A percentile compares a stretch with the other conserved stretches of the same genome.
phyloP scores from a whole-genome alignment of 2,888 invertebrate genomes.

The Zonitis immaculata region DNA sequence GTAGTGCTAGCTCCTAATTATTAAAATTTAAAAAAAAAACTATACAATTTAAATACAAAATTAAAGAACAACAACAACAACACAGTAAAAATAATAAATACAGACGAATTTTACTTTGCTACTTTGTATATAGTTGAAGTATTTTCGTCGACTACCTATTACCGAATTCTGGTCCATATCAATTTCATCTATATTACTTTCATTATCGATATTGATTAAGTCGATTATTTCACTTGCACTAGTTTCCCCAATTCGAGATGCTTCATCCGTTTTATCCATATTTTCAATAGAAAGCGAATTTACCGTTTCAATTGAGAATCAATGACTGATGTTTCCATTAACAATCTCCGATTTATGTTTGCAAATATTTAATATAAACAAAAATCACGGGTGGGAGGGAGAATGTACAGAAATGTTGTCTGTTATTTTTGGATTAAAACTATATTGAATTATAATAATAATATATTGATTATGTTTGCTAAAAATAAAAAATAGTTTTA shows the following conservation, averaged over 20 bases:
- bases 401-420: not conserved
- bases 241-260: slow-evolving; percentile 13
- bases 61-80: not conserved
- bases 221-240: slow-evolving; percentile 28
- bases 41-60: not conserved
- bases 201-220: slow-evolving; percentile 19
- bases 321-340: not conserved
- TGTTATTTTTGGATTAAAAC: slow-evolving; percentile 1
- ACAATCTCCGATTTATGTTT: no score
- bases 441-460: not conserved
- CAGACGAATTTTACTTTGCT: slow-evolving; percentile 22
- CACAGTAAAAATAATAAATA: slow-evolving; percentile 1
- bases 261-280: slow-evolving; percentile 9
- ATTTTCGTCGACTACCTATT: slow-evolving; percentile 27
- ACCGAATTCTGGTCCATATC: slow-evolving; percentile 7
- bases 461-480: not conserved
- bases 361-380: slow-evolving; percentile 23
- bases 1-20: slow-evolving; percentile 69
- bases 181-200: slow-evolving; percentile 9
- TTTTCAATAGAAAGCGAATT: no score
- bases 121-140: not conserved
- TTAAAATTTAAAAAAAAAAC: no score
- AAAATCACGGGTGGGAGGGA: not conserved
- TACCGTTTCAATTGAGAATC: not conserved
- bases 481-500: not conserved